Evolutionary conservation across 1,140 invertebrate species (phyloP), one percentile per base, ranked within the genome.

Genomic region (Daktulosphaira vitifoliae): DNA sequence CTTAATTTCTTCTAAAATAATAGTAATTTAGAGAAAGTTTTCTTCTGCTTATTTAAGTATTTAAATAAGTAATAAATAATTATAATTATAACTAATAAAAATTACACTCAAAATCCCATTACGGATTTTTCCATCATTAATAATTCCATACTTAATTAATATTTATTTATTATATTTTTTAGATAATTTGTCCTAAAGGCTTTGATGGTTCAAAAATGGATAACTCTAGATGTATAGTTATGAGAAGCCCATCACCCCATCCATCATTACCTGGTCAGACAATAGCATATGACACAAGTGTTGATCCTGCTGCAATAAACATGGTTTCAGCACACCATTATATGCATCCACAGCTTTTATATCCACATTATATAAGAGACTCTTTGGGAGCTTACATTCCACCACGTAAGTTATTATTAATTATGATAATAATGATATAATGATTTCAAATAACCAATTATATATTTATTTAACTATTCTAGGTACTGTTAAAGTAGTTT

Each of bases 281-380:
- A 39, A 44, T 44, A 38, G 6, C 48, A 18, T 66, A 39, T 38
- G 38, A 56, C 9, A 5, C 38, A 49, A 16, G 16, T 2, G n/a
- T 62, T 39, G 37, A 48, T 50, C 22, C 48, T 11, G 9, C 38
- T 6, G 16, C 65, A 11, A 18, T 54, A 38, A 52, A 33, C 46
- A 62, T 62, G 42, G 42, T 62, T 48, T 39, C 56, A 33, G 16
- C 42, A 23, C 38, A 71, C 46, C 73, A 74, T 67, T 74, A 71
- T 46, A 66, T 75, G 15, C 72, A 73, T 70, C 78, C 80, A 5
- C 81, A 83, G 69, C 79, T 83, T 51, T 74, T 83, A 15, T 84
- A 89, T 70, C 73, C 88, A 70, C 85, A 87, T 73, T 87, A 84
- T 70, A 76, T 88, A 48, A 80, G 86, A 16, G 81, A 83, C 22